These are phyloP conservation scores for Chamaea fasciata DNA, from an alignment of 2,113 vertebrate species.

Conservation along the genomic window DNA sequence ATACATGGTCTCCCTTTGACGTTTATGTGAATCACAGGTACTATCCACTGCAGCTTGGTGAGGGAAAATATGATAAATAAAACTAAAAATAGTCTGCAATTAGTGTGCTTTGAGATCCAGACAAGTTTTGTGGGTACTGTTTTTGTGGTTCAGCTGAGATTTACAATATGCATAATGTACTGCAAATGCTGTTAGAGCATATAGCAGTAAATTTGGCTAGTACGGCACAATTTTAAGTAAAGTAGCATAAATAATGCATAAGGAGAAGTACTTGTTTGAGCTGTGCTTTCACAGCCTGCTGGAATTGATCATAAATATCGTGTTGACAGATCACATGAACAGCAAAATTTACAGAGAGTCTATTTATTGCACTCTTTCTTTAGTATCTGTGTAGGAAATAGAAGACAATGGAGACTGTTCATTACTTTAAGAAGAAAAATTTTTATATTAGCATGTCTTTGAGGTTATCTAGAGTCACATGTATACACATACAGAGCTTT, in stretches of 20 bases:
- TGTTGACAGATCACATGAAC: background rate
- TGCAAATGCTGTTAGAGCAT: background rate
- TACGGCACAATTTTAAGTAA: background rate
- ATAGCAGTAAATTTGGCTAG: background rate
- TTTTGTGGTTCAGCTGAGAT: constrained; percentile 19
- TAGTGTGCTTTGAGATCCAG: background rate
- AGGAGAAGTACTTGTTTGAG: constrained; percentile 5
- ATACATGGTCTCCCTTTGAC: background rate
- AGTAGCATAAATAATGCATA: constrained; percentile 39
- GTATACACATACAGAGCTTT: background rate
- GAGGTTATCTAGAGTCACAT: background rate
- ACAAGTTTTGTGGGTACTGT: background rate
- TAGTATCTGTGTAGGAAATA: background rate
- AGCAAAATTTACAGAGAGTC: background rate
- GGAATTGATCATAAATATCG: background rate
- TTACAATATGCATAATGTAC: background rate
- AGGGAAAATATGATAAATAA: background rate
- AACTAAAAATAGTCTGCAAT: background rate
- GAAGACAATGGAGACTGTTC: background rate
- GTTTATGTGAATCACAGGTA: background rate
- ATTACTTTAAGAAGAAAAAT: background rate
- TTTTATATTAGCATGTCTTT: background rate
- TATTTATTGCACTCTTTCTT: background rate
- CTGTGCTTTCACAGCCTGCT: constrained; percentile 12
- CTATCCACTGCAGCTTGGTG: background rate